Evolutionary conservation across 1,140 invertebrate species (phyloP).

Genomic region (Andricus grossulariae): DNA sequence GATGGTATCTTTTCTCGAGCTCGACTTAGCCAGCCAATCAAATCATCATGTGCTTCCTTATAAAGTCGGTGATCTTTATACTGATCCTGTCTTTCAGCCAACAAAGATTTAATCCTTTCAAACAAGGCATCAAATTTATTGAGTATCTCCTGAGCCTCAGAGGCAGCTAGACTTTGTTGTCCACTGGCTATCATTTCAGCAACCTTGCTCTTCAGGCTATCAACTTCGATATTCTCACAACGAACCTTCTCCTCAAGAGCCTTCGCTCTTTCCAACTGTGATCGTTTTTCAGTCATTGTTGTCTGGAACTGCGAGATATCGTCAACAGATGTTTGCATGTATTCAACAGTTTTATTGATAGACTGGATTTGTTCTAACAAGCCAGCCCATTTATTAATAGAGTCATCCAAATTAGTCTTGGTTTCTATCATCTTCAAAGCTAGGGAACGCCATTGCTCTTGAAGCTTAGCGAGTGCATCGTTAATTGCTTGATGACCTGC

Average conservation of each 20-base stretch:
- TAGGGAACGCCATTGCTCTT: conserved; percentile 92
- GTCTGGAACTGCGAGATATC: conserved; percentile 86
- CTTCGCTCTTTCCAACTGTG: conserved; percentile 90
- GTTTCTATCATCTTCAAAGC: conserved; percentile 93
- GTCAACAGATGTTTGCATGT: conserved; percentile 83
- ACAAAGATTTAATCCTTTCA: conserved; percentile 79
- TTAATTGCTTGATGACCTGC: conserved; percentile 91
- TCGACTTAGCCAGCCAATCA: conserved; percentile 88
- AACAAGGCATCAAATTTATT: conserved; percentile 76
- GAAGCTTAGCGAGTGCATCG: conserved; percentile 86
- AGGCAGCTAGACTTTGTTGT: conserved; percentile 87
- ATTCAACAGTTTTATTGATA: conserved; percentile 88
- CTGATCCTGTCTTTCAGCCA: conserved; percentile 88
- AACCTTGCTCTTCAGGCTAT: conserved; percentile 89
- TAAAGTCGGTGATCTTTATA: conserved; percentile 91
- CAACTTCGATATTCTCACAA: conserved; percentile 94
- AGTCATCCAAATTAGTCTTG: conserved; percentile 91
- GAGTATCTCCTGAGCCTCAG: conserved; percentile 89
- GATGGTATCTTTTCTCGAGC: conserved; percentile 92
- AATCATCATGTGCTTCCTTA: conserved; percentile 92
- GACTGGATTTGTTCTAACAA: conserved; percentile 91
- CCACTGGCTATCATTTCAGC: conserved; percentile 91
- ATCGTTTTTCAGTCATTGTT: conserved; percentile 89
- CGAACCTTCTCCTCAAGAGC: conserved; percentile 91
- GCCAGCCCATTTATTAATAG: conserved; percentile 91